Base-by-base conservation (phyloP, 2,113 vertebrate genomes). In the Lutjanus erythropterus region DNA sequence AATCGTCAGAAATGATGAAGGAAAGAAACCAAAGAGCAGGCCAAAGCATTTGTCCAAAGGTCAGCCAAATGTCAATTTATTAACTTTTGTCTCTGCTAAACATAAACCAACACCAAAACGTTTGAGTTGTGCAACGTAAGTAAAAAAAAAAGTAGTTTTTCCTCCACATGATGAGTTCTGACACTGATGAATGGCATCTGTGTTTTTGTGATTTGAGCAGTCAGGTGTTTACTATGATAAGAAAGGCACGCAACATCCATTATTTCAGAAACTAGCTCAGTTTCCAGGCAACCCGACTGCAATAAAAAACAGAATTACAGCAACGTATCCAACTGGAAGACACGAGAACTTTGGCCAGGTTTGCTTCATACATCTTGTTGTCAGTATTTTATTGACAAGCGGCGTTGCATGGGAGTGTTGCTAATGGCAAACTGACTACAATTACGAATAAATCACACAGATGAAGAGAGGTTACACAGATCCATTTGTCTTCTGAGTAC, bases 191-290 rank as follows among this genome's bases (percentile, higher is more conserved):
- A 89, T 84, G 25, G 5, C 42, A 31, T 73, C 44, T 66, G 71
- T 71, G 46, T 52, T 55, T 25, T 49, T 29, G 70, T 75, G 55
- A 64, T 52, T 67, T 21, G 3, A 79, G 53, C 39, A 18, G 55
- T 84, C 82, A 83, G 86, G 86, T 89, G 88, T 91, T 92, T 80
- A 60, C 71, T 62, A 31, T 29, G 58, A 76, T 79, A 83, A 75
- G 66, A 75, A 35, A 29, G 15, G 25, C 62, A 75, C 37, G 46
- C 62, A 56, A 56, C 47, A 5, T 47, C 76, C 42, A 25, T 44
- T n/a, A 69, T 67, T 70, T 75, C 52, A 46, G 19, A 80, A 70
- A 55, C 55, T 41, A 50, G 35, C 35, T 74, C 56, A 9, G 79
- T 81, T 83, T 81, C 87, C 64, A 25, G 83, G 86, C 61, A 62